Evolutionary conservation across 30 jellyfish, hydroid and myxozoan genomes (phyloP).

Genomic region (Aurelia aurita): DNA sequence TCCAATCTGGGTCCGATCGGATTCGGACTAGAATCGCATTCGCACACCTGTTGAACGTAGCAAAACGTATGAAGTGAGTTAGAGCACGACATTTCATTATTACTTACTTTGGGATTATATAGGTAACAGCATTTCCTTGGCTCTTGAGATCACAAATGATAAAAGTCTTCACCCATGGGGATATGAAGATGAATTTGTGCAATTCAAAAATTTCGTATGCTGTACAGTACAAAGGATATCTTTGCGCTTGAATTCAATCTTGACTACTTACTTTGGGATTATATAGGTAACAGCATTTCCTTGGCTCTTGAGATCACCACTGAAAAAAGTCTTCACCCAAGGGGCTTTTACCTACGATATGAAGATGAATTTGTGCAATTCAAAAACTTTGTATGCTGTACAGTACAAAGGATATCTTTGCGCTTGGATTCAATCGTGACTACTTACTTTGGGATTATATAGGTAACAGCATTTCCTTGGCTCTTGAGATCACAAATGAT

Average conservation of each 20-base stretch:
- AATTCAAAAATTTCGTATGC: too few species aligned
- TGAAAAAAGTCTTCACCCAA: constrained; percentile 65
- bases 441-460: constrained; percentile 88
- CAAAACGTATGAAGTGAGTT: too few species aligned
- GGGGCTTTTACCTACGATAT: constrained; percentile 82
- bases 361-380: too few species aligned
- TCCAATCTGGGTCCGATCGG: too few species aligned
- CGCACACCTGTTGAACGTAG: too few species aligned
- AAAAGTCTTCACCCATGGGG: constrained; percentile 83
- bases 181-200: background rate
- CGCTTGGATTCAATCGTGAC: too few species aligned
- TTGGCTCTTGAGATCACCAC: constrained; percentile 15
- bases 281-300: constrained; percentile 46
- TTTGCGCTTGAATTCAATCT: too few species aligned
- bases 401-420: too few species aligned
- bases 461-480: constrained; percentile 27
- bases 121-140: constrained; percentile 28
- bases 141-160: constrained; percentile 4
- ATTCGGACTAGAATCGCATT: too few species aligned
- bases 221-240: background rate
- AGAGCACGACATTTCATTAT: too few species aligned
- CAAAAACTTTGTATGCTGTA: background rate
- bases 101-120: constrained; percentile 87
- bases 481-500: constrained; percentile 5
- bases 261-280: constrained; percentile 84